Conservation (phyloP, 2,113 vertebrate species). For the Nothocercus julius region DNA sequence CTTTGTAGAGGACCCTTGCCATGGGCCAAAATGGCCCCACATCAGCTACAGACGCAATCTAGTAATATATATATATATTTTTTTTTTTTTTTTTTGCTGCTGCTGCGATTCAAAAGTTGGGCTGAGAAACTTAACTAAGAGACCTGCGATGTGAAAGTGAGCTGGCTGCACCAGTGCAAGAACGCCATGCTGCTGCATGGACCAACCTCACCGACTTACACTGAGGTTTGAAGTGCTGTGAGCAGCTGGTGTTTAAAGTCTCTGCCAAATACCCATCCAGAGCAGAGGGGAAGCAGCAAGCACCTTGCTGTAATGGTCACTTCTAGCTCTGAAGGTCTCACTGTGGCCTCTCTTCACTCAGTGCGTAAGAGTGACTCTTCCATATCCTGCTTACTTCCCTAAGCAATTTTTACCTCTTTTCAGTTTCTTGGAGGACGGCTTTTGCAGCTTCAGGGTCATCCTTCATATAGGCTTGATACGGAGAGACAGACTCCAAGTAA, state of each 20-base stretch:
- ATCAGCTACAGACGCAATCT: neutral
- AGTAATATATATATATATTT: neutral
- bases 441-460: constrained; percentile 74
- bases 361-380: fast-evolving
- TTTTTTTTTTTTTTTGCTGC: neutral
- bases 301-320: neutral
- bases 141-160: neutral
- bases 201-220: neutral
- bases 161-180: neutral
- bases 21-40: neutral
- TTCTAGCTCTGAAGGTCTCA: neutral
- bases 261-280: neutral
- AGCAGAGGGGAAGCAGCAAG: neutral
- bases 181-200: neutral
- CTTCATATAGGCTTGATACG: constrained; percentile 76
- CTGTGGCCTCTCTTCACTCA: neutral
- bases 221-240: neutral
- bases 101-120: neutral
- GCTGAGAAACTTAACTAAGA: neutral
- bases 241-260: neutral
- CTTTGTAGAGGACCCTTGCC: neutral
- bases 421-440: constrained; percentile 71
- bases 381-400: neutral
- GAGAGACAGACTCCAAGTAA: constrained; percentile 80
- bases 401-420: constrained; percentile 70